These are phyloP conservation scores for Psophia crepitans DNA, from an alignment of 2,113 vertebrate species.

Conservation along the genomic window DNA sequence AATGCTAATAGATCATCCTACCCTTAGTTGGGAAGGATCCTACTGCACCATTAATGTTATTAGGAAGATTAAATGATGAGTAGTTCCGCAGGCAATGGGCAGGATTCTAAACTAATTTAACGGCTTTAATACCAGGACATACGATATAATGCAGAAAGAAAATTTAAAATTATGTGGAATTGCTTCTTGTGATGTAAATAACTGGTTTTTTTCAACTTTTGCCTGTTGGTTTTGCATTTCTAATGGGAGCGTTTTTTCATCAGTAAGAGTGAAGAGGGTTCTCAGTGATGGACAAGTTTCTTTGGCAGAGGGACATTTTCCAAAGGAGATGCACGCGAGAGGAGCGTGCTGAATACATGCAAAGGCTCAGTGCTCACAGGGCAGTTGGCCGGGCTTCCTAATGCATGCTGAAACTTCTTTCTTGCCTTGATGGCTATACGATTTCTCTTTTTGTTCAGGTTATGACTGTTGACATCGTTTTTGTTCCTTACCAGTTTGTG, in stretches of 20 bases:
- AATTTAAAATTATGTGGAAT: neutral
- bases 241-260: neutral
- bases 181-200: slow-evolving; percentile 1
- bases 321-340: neutral
- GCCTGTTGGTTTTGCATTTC: neutral
- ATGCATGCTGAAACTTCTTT: neutral
- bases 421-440: neutral
- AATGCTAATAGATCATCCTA: slow-evolving; percentile 6
- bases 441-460: neutral
- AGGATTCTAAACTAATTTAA: slow-evolving; percentile 24
- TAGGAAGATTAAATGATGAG: slow-evolving; percentile 10
- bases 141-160: neutral
- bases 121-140: neutral
- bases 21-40: neutral
- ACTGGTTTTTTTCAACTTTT: neutral
- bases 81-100: neutral
- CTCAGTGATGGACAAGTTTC: neutral
- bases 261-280: neutral
- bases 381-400: neutral
- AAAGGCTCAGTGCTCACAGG: neutral
- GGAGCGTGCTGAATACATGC: neutral
- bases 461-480: neutral
- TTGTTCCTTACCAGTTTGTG: neutral
- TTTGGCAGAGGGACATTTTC: neutral
- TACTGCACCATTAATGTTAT: neutral